Evolutionary conservation across 2,113 vertebrate species (phyloP), one percentile per base, ranked within the genome.

Genomic region (Emydocephalus ijimae): DNA sequence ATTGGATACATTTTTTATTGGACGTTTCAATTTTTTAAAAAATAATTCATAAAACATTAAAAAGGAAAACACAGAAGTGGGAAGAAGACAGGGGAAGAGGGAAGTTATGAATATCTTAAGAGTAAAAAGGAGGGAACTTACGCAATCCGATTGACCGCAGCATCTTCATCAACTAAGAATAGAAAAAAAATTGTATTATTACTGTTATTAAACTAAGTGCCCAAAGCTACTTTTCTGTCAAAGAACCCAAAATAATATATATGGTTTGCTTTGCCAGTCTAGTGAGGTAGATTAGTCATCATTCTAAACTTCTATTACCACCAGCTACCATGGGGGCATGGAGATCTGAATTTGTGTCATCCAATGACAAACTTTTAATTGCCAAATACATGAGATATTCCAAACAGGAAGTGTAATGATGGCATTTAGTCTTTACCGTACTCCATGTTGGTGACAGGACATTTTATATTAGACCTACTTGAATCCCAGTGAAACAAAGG

Each of bases 81-180:
- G 15, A 14, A 57, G 34, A 18, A 43, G 21, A 55, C 3, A 90
- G 21, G 39, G 50, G 81, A 52, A 52, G 86, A 24, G 23, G 20
- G n/a, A 18, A 26, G 24, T 10, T 15, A 23, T 4, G 2, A 8
- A 15, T 8, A 20, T 59, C 54, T 87, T 43, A 0, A 59, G 4
- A 45, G 50, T 1, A 10, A 45, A 55, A 50, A 24, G 0, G 0
- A 39, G 91, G 92, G 92, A 86, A 99, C 99, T 99, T 98, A 99
- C 99, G 98, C 98, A 97, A 99, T 99, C 97, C 98, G 99, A 98
- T 99, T 99, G 97, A 99, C 99, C 9, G 98, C 98, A 86, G 99
- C 99, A 93, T 99, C 99, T 97, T 99, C 99, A 29, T 99, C 98
- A 96, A 98, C 99, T 99, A 96, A 0, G 94, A n/a, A 96, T 4